phyloP scores from a whole-genome alignment of 1,140 invertebrate species.

The Listronotus bonariensis region DNA sequence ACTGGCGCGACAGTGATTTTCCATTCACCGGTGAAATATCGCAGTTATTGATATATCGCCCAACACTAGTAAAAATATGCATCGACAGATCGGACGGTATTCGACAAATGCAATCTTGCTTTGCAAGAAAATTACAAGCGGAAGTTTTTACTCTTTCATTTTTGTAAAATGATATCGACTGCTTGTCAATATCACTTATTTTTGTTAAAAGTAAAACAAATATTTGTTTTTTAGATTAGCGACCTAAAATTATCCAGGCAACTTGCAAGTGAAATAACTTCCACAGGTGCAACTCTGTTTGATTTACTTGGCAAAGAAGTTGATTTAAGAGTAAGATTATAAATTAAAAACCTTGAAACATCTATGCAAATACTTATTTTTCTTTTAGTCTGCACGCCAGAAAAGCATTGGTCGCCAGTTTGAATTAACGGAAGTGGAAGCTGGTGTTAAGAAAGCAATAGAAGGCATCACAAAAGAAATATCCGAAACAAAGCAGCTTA shows the following conservation, averaged over 20 bases:
- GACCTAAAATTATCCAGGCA: conserved; percentile 87
- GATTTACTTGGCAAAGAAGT: conserved; percentile 91
- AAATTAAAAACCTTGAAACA: not conserved
- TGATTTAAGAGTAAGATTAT: conserved; percentile 69
- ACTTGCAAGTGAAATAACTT: conserved; percentile 88
- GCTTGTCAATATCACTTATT: too few species aligned
- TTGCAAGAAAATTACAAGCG: too few species aligned
- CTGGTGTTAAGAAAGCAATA: conserved; percentile 71
- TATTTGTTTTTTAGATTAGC: conserved; percentile 65
- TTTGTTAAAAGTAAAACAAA: too few species aligned
- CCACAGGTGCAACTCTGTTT: conserved; percentile 85
- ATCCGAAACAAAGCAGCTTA: conserved; percentile 71
- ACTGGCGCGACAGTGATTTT: too few species aligned
- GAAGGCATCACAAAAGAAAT: conserved; percentile 71
- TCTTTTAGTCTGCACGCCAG: conserved; percentile 56
- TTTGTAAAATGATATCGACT: too few species aligned
- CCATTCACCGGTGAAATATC: too few species aligned
- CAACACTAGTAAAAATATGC: too few species aligned
- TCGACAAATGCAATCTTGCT: too few species aligned
- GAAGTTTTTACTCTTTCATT: too few species aligned
- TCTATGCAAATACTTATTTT: not conserved
- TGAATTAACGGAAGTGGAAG: conserved; percentile 83
- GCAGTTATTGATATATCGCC: too few species aligned
- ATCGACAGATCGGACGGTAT: too few species aligned
- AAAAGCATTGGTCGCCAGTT: conserved; percentile 68